phyloP scores from a whole-genome alignment of 1,140 invertebrate genomes.

The Antheraea pernyi region DNA sequence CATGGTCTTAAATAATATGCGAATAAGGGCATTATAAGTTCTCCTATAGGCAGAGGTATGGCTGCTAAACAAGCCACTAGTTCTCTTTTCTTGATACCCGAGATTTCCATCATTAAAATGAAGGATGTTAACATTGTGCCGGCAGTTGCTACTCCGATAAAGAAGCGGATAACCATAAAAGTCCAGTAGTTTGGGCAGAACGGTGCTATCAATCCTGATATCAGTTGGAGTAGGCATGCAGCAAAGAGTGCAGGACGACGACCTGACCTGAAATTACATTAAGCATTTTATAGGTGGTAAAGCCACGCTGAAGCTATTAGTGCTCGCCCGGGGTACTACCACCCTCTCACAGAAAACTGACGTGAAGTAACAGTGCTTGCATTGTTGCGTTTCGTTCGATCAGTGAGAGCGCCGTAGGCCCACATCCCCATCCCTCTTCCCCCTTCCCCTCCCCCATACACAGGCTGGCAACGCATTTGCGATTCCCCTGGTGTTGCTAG shows the following conservation, averaged over 20 bases:
- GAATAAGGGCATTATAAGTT: slow-evolving; percentile 76
- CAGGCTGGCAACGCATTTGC: too few relatives aligned
- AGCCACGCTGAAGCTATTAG: too few relatives aligned
- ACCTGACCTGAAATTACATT: slow-evolving; percentile 26
- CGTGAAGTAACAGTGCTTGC: too few relatives aligned
- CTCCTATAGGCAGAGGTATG: slow-evolving; percentile 67
- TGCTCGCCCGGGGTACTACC: too few relatives aligned
- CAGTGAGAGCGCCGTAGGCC: too few relatives aligned
- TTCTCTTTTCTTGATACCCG: slow-evolving; percentile 26
- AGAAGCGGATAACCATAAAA: slow-evolving; percentile 79
- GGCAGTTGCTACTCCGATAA: slow-evolving; percentile 76
- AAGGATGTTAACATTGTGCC: slow-evolving; percentile 79
- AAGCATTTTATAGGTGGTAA: background rate
- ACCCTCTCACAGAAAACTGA: too few relatives aligned
- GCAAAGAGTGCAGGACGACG: slow-evolving; percentile 44
- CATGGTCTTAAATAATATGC: slow-evolving; percentile 79
- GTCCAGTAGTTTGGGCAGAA: slow-evolving; percentile 79
- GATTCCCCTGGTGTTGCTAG: too few relatives aligned
- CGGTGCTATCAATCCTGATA: slow-evolving; percentile 76
- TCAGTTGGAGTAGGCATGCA: slow-evolving; percentile 76
- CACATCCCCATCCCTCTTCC: too few relatives aligned
- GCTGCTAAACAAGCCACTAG: slow-evolving; percentile 46
- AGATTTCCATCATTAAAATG: slow-evolving; percentile 61
- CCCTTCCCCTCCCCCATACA: too few relatives aligned
- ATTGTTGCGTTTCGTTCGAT: too few relatives aligned